phyloP scores from a whole-genome alignment of 2,888 invertebrate species.

The Arctia plantaginis region DNA sequence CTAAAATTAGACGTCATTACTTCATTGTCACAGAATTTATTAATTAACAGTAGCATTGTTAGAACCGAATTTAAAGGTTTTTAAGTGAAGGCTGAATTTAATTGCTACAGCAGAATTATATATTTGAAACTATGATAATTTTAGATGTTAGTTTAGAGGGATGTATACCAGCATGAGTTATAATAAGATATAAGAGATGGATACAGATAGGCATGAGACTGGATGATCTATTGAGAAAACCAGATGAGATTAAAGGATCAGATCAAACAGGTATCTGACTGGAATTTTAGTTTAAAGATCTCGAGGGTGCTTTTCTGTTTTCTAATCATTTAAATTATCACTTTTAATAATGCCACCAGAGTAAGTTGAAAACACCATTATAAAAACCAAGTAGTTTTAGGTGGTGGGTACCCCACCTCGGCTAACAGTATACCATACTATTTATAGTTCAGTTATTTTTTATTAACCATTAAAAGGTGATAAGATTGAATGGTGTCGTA shows the following conservation, averaged over 20 bases:
- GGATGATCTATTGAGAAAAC: too few relatives aligned
- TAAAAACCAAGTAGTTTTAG: background rate
- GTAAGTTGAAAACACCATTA: too few relatives aligned
- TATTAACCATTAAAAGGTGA: constrained; percentile 56
- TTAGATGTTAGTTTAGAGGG: background rate
- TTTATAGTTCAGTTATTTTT: constrained; percentile 57
- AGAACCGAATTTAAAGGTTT: background rate
- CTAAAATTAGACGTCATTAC: background rate
- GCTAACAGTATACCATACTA: background rate
- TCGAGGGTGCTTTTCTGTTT: background rate
- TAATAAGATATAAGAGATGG: background rate
- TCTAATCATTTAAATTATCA: background rate
- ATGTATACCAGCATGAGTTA: background rate
- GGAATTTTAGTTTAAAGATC: background rate
- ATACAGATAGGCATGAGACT: too few relatives aligned
- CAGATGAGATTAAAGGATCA: too few relatives aligned
- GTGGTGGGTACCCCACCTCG: background rate
- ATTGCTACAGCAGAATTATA: background rate
- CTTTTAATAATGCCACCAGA: background rate
- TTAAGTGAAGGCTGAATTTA: background rate
- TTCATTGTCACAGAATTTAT: constrained; percentile 2
- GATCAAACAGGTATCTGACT: too few relatives aligned
- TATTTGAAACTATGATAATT: background rate
- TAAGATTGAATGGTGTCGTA: constrained; percentile 53
- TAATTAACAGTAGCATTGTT: background rate